Evolutionary conservation across 2,113 vertebrate species (phyloP).

Genomic region (Heterocephalus glaber): DNA sequence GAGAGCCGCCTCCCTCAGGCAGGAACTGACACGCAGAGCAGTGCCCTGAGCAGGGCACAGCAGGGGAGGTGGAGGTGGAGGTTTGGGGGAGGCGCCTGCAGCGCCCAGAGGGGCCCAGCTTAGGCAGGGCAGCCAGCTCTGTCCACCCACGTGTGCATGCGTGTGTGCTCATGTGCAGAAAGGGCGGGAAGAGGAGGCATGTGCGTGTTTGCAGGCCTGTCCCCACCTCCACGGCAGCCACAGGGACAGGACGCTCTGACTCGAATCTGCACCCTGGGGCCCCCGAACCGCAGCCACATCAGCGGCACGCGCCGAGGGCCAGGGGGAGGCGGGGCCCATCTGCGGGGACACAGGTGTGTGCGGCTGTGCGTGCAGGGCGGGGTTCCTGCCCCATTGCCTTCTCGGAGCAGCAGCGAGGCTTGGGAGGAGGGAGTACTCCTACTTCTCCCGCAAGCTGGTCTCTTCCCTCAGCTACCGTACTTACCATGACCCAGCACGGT

Average conservation of each 20-base stretch:
- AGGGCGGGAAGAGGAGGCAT: neutral
- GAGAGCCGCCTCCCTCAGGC: neutral
- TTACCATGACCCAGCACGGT: neutral
- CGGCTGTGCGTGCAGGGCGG: neutral
- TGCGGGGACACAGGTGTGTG: neutral
- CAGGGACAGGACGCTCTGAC: conserved; percentile 60
- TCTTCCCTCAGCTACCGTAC: neutral
- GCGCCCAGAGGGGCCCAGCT: neutral
- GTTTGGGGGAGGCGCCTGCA: neutral
- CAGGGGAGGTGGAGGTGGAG: neutral
- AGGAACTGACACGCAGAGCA: neutral
- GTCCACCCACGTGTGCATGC: neutral
- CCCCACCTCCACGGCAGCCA: neutral
- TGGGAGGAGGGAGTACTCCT: neutral
- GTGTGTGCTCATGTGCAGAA: rapidly evolving
- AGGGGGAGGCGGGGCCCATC: neutral
- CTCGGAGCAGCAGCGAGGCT: neutral
- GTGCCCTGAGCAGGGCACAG: neutral
- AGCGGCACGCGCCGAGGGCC: neutral
- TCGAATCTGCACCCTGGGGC: conserved; percentile 49
- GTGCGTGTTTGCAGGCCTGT: neutral
- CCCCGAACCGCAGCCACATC: conserved; percentile 68
- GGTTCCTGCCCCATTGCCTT: no score
- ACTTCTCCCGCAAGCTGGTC: neutral
- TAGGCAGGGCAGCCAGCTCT: neutral